These are phyloP conservation scores for Sarcophaga bullata DNA, from an alignment of 1,140 invertebrate genomes.

Conservation along the genomic window DNA sequence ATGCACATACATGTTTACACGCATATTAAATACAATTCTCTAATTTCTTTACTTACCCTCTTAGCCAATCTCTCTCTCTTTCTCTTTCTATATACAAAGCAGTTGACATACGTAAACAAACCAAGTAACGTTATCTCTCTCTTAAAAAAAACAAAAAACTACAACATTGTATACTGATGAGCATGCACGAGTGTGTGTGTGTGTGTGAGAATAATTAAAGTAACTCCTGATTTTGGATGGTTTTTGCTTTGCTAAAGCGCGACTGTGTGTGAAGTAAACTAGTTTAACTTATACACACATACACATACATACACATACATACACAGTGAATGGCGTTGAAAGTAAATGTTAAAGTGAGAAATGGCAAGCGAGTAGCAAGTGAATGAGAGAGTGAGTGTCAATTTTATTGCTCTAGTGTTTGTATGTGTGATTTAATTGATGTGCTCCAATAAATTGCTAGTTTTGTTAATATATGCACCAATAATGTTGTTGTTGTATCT, in stretches of 20 bases:
- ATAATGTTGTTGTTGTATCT: not conserved
- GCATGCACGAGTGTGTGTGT: not conserved
- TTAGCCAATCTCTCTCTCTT: too few species aligned
- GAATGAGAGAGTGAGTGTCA: not conserved
- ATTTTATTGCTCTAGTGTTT: not conserved
- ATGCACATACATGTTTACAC: not conserved
- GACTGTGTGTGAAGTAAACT: not conserved
- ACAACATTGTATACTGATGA: too few species aligned
- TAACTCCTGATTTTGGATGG: not conserved
- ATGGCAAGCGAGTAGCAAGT: not conserved
- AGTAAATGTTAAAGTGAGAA: not conserved
- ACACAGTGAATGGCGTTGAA: not conserved
- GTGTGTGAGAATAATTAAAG: slow-evolving; percentile 16
- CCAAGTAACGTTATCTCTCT: not conserved
- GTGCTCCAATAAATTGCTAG: slow-evolving; percentile 24
- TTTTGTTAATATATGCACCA: not conserved
- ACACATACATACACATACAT: too few species aligned
- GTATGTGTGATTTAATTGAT: slow-evolving; percentile 17
- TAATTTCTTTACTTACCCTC: too few species aligned
- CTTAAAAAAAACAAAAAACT: too few species aligned
- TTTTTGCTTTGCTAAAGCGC: not conserved
- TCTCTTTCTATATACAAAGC: too few species aligned
- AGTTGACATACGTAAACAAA: not conserved
- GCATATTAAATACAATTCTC: too few species aligned
- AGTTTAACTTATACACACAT: not conserved